A percentile compares a stretch with the other conserved stretches of the same genome.
Conservation (phyloP, 2,113 vertebrate species). For the Lepidothrix coronata region DNA sequence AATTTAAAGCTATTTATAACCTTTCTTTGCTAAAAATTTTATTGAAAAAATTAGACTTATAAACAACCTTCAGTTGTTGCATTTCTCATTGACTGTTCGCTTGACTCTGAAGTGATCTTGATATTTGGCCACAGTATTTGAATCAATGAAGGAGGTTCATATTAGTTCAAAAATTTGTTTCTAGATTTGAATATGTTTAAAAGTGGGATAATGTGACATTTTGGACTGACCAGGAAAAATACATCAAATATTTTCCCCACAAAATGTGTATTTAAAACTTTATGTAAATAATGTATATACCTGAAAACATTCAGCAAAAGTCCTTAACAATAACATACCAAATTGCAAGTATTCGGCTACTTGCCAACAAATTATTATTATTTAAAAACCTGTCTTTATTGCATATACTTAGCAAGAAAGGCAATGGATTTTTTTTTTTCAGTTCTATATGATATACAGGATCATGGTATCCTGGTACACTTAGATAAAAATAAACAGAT, state of each 20-base stretch:
- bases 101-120: neutral
- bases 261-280: neutral
- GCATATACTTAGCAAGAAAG: neutral
- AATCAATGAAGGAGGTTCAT: neutral
- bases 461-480: neutral
- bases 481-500: neutral
- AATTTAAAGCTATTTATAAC: neutral
- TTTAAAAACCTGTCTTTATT: neutral
- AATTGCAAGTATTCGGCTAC: neutral
- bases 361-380: neutral
- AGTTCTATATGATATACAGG: neutral
- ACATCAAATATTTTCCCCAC: neutral
- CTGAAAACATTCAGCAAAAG: neutral
- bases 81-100: neutral
- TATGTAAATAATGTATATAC: neutral
- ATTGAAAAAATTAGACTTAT: neutral
- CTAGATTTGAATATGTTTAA: neutral
- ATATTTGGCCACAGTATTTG: neutral
- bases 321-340: neutral
- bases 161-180: neutral
- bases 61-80: neutral
- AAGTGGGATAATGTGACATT: neutral
- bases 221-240: neutral
- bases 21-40: neutral
- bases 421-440: neutral